phyloP scores from a whole-genome alignment of 2,113 vertebrate species.

The Taxidea taxus region DNA sequence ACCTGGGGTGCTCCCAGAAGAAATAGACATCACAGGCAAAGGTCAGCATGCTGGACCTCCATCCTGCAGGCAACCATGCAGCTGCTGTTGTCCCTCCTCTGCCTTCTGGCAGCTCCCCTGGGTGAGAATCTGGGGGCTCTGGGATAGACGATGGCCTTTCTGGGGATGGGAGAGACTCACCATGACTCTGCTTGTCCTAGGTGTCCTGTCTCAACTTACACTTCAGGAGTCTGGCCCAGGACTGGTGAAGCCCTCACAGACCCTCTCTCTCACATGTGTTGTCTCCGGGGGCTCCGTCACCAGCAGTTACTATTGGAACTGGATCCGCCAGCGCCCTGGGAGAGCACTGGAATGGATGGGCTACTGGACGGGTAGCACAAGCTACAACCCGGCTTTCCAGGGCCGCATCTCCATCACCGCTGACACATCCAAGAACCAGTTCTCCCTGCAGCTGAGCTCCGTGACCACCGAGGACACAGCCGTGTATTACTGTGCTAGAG shows the following conservation, averaged over 20 bases:
- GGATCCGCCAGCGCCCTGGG: conserved; percentile 5
- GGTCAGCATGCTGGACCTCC: not conserved
- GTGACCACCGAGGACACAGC: not conserved
- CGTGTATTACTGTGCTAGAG: not conserved
- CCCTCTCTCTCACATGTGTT: conserved; percentile 13
- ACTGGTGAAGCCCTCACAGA: not conserved
- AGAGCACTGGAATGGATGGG: conserved; percentile 38
- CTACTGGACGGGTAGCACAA: not conserved
- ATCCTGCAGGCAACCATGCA: not conserved
- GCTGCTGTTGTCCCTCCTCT: not conserved
- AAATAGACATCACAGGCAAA: not conserved
- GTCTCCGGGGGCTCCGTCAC: not conserved
- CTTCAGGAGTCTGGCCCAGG: not conserved
- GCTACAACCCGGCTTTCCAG: not conserved
- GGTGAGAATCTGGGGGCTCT: not conserved
- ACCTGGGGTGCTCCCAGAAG: not conserved
- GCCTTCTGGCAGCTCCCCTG: not conserved
- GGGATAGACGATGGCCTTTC: no score
- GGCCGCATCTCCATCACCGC: not conserved
- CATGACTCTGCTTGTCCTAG: not conserved
- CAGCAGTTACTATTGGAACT: not conserved
- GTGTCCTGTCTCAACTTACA: not conserved
- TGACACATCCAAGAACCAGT: not conserved
- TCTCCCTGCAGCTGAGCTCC: not conserved
- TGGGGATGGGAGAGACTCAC: no score